These are phyloP conservation scores for Anthopleura xanthogrammica DNA, from an alignment of 92 coral and sea anemone genomes.

Conservation along the genomic window DNA sequence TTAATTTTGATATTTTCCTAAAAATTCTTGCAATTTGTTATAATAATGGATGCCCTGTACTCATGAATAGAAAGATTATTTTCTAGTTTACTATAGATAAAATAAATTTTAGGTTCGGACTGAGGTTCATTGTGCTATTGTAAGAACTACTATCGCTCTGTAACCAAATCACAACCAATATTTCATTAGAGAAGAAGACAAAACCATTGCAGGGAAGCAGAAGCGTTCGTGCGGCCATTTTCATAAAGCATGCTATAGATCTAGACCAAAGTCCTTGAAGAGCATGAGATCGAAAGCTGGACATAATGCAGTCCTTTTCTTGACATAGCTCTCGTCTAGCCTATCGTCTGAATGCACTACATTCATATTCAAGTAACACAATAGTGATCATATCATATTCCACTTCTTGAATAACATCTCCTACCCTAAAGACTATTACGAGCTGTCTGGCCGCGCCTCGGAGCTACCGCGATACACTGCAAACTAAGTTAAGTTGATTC, in stretches of 20 bases:
- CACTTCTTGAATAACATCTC: slow-evolving; percentile 39
- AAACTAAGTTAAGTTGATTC: slow-evolving; percentile 27
- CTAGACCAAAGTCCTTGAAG: background rate
- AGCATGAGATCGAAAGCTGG: background rate
- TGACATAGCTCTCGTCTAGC: slow-evolving; percentile 41
- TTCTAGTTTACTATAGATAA: background rate
- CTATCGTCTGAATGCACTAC: slow-evolving; percentile 52
- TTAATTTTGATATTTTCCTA: background rate
- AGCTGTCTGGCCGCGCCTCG: slow-evolving; percentile 64
- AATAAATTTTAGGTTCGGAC: background rate
- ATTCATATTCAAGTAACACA: slow-evolving; percentile 49
- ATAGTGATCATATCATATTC: slow-evolving; percentile 27
- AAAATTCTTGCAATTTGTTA: background rate
- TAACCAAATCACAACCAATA: background rate
- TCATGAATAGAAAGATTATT: background rate
- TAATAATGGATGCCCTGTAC: background rate
- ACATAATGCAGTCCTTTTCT: slow-evolving; percentile 39
- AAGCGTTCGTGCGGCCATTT: background rate
- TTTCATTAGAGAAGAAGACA: background rate
- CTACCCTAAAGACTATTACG: slow-evolving; percentile 35
- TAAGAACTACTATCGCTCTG: background rate
- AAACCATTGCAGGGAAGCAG: too few relatives aligned
- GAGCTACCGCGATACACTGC: slow-evolving; percentile 29
- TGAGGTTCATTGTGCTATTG: slow-evolving; percentile 5
- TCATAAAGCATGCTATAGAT: background rate